These are phyloP conservation scores for Dendrophyllia cribrosa DNA, from an alignment of 64 coral and sea anemone genomes.

Conservation along the genomic window DNA sequence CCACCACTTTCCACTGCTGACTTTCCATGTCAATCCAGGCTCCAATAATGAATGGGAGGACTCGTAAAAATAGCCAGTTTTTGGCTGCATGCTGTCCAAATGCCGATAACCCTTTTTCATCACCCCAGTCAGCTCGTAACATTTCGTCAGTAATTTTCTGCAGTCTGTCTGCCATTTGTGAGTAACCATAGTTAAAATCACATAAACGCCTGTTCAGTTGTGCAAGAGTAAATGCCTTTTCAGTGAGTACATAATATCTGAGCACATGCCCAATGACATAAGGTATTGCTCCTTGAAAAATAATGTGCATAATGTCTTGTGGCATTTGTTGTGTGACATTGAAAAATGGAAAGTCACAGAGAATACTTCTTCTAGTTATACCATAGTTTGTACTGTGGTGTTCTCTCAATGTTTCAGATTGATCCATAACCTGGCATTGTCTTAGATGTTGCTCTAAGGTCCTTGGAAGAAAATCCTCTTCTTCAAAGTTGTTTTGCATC, in stretches of 20 bases:
- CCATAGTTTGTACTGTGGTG: constrained; percentile 56
- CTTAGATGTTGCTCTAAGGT: constrained; percentile 38
- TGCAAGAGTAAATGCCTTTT: constrained; percentile 28
- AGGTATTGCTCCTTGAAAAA: constrained; percentile 71
- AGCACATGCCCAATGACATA: constrained; percentile 48
- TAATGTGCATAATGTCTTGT: constrained; percentile 72
- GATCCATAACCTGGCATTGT: constrained; percentile 37
- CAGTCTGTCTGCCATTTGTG: constrained; percentile 12
- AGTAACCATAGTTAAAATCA: constrained; percentile 47
- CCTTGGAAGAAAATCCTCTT: constrained; percentile 64
- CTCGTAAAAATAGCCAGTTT: constrained; percentile 17
- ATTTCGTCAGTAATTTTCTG: not conserved
- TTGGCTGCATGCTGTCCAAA: constrained; percentile 12
- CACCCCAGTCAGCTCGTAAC: constrained; percentile 15
- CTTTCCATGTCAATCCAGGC: constrained; percentile 15
- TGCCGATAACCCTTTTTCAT: not conserved
- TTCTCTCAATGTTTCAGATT: constrained; percentile 27
- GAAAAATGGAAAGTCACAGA: constrained; percentile 73
- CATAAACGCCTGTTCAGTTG: constrained; percentile 19
- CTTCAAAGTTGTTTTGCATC: constrained; percentile 55
- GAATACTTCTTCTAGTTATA: constrained; percentile 55
- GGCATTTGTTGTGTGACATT: constrained; percentile 72
- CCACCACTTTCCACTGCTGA: not conserved
- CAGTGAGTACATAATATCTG: not conserved
- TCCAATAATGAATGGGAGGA: not conserved